Conservation (phyloP, 2,113 vertebrate genomes). For the Oophaga pumilio region DNA sequence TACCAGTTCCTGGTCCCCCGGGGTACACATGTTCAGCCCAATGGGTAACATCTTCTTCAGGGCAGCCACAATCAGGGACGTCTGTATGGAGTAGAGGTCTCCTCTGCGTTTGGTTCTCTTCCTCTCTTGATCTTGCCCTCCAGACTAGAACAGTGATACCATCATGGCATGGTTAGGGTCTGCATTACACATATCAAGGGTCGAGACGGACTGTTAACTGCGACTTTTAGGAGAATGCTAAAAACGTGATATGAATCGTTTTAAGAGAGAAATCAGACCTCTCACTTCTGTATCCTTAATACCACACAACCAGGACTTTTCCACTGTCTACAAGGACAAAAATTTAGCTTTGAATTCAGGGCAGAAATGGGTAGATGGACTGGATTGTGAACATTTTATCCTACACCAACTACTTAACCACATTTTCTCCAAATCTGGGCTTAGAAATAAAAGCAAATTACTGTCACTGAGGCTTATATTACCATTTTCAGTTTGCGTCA, state of each 20-base stretch:
- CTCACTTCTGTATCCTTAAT: neutral
- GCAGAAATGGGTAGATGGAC: no score
- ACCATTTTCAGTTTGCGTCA: no score
- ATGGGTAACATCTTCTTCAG: constrained; percentile 99
- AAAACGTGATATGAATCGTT: neutral
- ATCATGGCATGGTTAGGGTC: constrained; percentile 39
- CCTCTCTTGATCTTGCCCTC: constrained; percentile 95
- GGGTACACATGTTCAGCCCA: constrained; percentile 97
- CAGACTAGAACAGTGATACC: constrained; percentile 79
- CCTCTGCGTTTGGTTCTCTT: constrained; percentile 93
- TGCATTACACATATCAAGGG: neutral
- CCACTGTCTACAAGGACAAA: neutral
- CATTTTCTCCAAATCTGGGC: neutral
- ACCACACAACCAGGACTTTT: neutral
- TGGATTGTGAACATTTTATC: neutral
- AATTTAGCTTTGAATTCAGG: neutral
- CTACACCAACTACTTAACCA: neutral
- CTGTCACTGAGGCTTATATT: neutral
- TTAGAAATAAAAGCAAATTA: no score
- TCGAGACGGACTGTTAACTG: neutral
- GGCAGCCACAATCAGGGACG: constrained; percentile 94
- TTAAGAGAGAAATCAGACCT: neutral
- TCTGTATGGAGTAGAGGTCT: constrained; percentile 96
- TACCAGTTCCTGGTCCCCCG: constrained; percentile 97
- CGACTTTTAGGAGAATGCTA: neutral